Percentiles rank a stretch among this genome's conserved stretches.
Conservation (phyloP, 1,140 invertebrate genomes). For the Drosophila watanabei region DNA sequence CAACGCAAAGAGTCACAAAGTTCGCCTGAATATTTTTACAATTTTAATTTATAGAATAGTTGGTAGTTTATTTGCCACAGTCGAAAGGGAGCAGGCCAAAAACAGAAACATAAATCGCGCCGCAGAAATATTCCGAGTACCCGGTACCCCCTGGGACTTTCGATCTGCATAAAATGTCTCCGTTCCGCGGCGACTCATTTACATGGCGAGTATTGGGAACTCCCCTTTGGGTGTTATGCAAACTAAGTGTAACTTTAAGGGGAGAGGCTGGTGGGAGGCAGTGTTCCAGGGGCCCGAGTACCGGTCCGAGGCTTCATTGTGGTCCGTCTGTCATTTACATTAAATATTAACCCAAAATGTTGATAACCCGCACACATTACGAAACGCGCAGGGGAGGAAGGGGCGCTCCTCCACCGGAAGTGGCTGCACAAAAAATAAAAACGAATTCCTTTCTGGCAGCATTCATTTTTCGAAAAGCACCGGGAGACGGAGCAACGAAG, state of each 20-base stretch:
- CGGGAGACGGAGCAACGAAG: constrained; percentile 31
- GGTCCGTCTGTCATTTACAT: constrained; percentile 68
- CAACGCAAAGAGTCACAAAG: constrained; percentile 65
- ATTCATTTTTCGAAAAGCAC: constrained; percentile 45
- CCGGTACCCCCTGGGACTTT: constrained; percentile 54
- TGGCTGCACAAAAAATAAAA: constrained; percentile 54
- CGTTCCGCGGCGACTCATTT: constrained; percentile 64
- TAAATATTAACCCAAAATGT: constrained; percentile 82
- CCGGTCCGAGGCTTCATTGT: constrained; percentile 51
- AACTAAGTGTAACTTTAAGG: constrained; percentile 45
- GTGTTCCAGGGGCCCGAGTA: not conserved
- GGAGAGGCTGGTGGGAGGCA: constrained; percentile 1
- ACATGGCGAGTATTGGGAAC: constrained; percentile 46
- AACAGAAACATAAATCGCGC: constrained; percentile 61
- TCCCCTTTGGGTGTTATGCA: constrained; percentile 42
- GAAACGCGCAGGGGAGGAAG: constrained; percentile 20
- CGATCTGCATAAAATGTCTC: constrained; percentile 81
- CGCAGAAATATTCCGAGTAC: constrained; percentile 51
- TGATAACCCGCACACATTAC: constrained; percentile 76
- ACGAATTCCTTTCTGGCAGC: constrained; percentile 57
- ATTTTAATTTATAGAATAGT: constrained; percentile 72
- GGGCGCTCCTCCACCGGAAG: constrained; percentile 35
- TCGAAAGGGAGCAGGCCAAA: constrained; percentile 39
- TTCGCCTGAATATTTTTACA: constrained; percentile 68
- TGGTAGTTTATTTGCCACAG: constrained; percentile 47